phyloP scores from a whole-genome alignment of 2,113 vertebrate genomes.

The Stegastes partitus region DNA sequence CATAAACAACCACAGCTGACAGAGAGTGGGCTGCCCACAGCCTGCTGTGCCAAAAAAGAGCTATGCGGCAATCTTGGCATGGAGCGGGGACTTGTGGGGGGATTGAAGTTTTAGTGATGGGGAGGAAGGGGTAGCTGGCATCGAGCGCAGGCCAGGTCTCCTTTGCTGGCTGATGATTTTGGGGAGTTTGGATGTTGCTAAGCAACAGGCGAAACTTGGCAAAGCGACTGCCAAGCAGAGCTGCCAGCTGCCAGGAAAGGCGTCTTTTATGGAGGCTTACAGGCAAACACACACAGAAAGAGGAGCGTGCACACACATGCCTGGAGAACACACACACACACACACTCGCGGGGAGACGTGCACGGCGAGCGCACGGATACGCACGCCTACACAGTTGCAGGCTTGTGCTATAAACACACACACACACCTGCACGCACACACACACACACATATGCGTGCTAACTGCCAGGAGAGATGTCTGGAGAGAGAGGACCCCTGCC shows the following conservation, averaged over 20 bases:
- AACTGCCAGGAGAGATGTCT: constrained; percentile 78
- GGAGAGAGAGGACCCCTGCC: constrained; percentile 77
- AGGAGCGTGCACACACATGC: constrained; percentile 31
- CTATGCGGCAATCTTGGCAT: constrained; percentile 73
- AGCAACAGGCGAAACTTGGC: constrained; percentile 87
- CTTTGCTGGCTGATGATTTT: constrained; percentile 81
- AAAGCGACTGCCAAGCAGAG: constrained; percentile 75
- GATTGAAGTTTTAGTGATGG: constrained; percentile 61
- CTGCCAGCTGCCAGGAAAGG: constrained; percentile 85
- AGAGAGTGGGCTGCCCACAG: constrained; percentile 49
- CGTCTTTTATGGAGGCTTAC: constrained; percentile 81
- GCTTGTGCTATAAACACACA: constrained; percentile 36
- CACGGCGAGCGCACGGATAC: constrained; percentile 50
- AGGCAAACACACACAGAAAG: constrained; percentile 58
- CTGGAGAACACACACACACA: constrained; percentile 21
- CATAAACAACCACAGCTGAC: constrained; percentile 64
- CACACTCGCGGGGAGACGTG: constrained; percentile 25
- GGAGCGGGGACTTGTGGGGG: constrained; percentile 41
- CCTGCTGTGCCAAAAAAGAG: constrained; percentile 58
- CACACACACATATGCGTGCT: constrained; percentile 21
- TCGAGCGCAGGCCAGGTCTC: constrained; percentile 66
- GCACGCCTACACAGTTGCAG: constrained; percentile 60
- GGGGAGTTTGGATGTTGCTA: constrained; percentile 85
- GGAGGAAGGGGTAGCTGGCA: constrained; percentile 68
- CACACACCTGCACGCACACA: constrained; percentile 19